These are phyloP conservation scores for Saimiri boliviensis DNA, from an alignment of 2,113 vertebrate genomes.

Conservation along the genomic window DNA sequence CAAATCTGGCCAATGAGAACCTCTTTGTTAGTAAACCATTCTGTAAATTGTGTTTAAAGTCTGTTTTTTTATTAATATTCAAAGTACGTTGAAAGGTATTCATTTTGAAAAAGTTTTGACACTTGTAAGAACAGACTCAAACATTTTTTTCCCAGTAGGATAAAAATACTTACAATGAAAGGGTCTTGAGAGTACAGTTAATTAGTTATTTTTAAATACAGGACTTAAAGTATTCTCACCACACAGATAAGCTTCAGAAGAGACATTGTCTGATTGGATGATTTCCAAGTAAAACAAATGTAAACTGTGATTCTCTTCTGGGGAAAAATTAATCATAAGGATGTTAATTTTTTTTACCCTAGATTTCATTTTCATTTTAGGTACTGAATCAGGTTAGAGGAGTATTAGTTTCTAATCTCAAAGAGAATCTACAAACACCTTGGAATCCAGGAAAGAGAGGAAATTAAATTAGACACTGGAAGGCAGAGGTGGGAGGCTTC, in stretches of 20 bases:
- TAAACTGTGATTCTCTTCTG: neutral
- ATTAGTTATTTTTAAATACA: constrained; percentile 19
- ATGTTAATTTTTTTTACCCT: neutral
- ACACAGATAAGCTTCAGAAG: neutral
- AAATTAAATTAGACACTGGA: neutral
- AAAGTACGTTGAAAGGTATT: constrained; percentile 32
- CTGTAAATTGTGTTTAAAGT: neutral
- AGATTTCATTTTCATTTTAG: neutral
- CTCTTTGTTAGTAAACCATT: neutral
- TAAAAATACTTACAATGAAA: constrained; percentile 37
- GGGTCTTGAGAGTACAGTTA: neutral
- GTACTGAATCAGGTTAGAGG: neutral
- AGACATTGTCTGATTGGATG: neutral
- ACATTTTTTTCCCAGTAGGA: neutral
- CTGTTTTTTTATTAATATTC: neutral
- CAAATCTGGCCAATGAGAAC: neutral
- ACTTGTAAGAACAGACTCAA: neutral
- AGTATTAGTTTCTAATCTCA: neutral
- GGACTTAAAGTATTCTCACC: neutral
- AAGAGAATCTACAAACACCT: neutral
- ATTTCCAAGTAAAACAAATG: neutral
- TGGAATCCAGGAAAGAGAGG: neutral
- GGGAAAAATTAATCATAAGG: neutral
- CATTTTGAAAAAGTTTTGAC: neutral
- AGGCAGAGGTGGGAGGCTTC: neutral